These are phyloP conservation scores for Eufriesea mexicana DNA, from an alignment of 1,140 invertebrate genomes.

Conservation along the genomic window DNA sequence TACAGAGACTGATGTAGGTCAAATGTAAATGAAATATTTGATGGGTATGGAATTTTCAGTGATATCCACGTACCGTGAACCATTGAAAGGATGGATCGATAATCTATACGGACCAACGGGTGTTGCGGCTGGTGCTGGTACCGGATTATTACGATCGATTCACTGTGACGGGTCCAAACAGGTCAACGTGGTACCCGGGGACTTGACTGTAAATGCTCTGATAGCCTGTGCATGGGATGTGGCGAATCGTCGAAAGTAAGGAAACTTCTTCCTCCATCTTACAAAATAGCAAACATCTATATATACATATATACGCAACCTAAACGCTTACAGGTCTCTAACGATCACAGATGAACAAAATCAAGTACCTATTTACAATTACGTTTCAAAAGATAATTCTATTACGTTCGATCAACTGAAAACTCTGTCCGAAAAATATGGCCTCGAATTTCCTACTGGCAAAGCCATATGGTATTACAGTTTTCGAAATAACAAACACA, in stretches of 20 bases:
- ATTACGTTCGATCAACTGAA: constrained; percentile 80
- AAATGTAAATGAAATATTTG: neutral
- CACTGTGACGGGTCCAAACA: constrained; percentile 83
- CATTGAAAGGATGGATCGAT: constrained; percentile 89
- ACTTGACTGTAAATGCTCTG: constrained; percentile 90
- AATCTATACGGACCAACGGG: constrained; percentile 96
- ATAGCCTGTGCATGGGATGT: constrained; percentile 90
- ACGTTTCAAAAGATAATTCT: constrained; percentile 78
- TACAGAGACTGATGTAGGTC: neutral
- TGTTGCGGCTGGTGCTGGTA: constrained; percentile 87
- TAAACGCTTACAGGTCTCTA: neutral
- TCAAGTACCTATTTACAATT: constrained; percentile 81
- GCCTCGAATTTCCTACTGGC: constrained; percentile 75
- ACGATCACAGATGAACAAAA: neutral
- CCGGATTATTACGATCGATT: constrained; percentile 89
- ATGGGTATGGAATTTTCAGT: constrained; percentile 74
- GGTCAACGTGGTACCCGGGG: constrained; percentile 93
- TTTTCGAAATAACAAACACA: constrained; percentile 82
- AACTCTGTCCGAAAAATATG: constrained; percentile 76
- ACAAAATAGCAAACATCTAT: neutral
- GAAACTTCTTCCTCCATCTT: neutral
- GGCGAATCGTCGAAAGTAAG: constrained; percentile 76
- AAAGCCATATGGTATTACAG: constrained; percentile 84
- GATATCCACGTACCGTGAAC: constrained; percentile 83
- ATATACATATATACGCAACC: neutral